A percentile compares a stretch with the other conserved stretches of the same genome.
These are phyloP conservation scores for Drosophila auraria DNA, from an alignment of 1,140 invertebrate species.

Conservation along the genomic window DNA sequence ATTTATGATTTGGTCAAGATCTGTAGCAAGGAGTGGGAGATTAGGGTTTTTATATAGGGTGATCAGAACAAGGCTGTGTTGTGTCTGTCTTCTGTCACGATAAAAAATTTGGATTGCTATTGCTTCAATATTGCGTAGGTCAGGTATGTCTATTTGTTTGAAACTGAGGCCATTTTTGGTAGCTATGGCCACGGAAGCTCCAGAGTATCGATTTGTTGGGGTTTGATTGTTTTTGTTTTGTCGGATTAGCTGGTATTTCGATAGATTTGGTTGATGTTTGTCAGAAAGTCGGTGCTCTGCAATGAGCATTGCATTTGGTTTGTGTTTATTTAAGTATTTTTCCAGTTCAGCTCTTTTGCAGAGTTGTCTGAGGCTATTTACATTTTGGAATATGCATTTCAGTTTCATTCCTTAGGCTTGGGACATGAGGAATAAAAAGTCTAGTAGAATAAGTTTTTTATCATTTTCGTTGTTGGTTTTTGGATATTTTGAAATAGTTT, in stretches of 20 bases:
- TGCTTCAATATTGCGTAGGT: constrained; percentile 5
- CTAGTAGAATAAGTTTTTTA: no score
- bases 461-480: no score
- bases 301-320: constrained; percentile 9
- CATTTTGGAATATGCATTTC: no score
- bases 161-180: no score
- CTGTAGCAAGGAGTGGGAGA: background rate
- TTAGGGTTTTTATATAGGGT: constrained; percentile 6
- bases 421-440: no score
- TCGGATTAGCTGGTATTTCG: no score
- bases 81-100: background rate
- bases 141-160: background rate
- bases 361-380: background rate
- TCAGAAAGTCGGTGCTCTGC: constrained; percentile 6
- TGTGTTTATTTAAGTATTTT: constrained; percentile 4
- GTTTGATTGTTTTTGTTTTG: no score
- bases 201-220: no score
- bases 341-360: background rate
- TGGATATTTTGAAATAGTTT: no score
- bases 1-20: background rate
- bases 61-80: background rate
- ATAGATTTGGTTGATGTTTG: no score
- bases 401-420: no score
- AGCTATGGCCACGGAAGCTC: no score
- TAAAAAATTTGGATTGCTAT: constrained; percentile 3